A percentile compares a stretch with the other conserved stretches of the same genome.
Conservation (phyloP, 2,113 vertebrate species). For the Hyperopisus bebe region DNA sequence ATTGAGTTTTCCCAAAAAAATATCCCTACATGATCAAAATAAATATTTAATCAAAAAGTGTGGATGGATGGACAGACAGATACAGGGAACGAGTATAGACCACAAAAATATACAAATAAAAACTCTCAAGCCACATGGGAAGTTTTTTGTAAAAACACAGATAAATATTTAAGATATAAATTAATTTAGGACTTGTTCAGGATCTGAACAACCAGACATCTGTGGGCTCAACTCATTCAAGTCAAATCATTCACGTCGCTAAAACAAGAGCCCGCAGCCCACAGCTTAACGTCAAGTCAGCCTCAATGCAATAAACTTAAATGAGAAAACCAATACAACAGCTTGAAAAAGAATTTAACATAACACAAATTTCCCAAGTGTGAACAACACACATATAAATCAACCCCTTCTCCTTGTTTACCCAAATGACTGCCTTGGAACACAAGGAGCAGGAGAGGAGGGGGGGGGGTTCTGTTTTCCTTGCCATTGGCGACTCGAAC, state of each 20-base stretch:
- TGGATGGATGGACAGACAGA: neutral
- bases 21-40: neutral
- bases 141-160: neutral
- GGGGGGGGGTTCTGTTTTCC: neutral
- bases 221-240: neutral
- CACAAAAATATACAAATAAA: neutral
- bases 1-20: neutral
- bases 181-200: neutral
- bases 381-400: neutral
- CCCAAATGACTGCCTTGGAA: neutral
- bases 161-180: neutral
- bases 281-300: neutral
- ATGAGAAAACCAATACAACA: too few species aligned
- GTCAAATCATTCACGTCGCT: neutral
- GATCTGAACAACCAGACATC: neutral
- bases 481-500: neutral
- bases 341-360: too few species aligned
- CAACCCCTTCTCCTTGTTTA: neutral
- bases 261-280: neutral
- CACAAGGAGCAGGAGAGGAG: neutral
- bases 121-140: neutral
- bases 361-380: neutral
- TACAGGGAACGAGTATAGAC: neutral
- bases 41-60: neutral
- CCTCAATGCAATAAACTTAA: neutral